Percentiles rank a stretch among this genome's conserved stretches.
These are phyloP conservation scores for Noctua pronuba DNA, from an alignment of 2,888 invertebrate species.

Conservation along the genomic window DNA sequence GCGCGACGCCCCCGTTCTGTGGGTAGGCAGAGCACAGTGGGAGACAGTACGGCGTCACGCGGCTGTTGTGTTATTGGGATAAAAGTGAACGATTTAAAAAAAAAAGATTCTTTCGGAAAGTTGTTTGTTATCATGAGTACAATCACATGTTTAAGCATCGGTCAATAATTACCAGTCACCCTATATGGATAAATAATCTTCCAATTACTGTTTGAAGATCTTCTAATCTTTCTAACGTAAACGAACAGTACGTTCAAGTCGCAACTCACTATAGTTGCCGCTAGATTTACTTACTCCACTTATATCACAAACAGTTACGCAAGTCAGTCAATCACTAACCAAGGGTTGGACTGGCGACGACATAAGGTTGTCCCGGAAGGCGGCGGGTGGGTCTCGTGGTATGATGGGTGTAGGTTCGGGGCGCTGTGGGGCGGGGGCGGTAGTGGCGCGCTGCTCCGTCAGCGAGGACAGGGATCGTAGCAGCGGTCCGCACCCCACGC, in stretches of 20 bases:
- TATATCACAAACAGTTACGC: neutral
- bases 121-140: too few relatives aligned
- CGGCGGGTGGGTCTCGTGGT: slow-evolving; percentile 68
- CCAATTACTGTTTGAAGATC: neutral
- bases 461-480: slow-evolving; percentile 91
- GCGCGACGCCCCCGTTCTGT: too few relatives aligned
- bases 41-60: too few relatives aligned
- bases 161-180: too few relatives aligned
- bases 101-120: too few relatives aligned
- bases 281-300: neutral
- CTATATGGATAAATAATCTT: too few relatives aligned
- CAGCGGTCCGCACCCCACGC: slow-evolving; percentile 87
- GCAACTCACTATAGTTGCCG: neutral
- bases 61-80: too few relatives aligned
- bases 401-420: slow-evolving; percentile 62
- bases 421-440: slow-evolving; percentile 55
- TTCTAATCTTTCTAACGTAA: neutral
- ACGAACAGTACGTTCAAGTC: neutral
- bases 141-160: too few relatives aligned
- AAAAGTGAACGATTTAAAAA: too few relatives aligned
- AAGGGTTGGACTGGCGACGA: slow-evolving; percentile 81
- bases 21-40: too few relatives aligned
- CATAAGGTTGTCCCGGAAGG: slow-evolving; percentile 82
- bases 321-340: slow-evolving; percentile 67
- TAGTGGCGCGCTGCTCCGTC: slow-evolving; percentile 78